These are phyloP conservation scores for Tetraneura akinire DNA, from an alignment of 1,140 invertebrate species.

Conservation along the genomic window DNA sequence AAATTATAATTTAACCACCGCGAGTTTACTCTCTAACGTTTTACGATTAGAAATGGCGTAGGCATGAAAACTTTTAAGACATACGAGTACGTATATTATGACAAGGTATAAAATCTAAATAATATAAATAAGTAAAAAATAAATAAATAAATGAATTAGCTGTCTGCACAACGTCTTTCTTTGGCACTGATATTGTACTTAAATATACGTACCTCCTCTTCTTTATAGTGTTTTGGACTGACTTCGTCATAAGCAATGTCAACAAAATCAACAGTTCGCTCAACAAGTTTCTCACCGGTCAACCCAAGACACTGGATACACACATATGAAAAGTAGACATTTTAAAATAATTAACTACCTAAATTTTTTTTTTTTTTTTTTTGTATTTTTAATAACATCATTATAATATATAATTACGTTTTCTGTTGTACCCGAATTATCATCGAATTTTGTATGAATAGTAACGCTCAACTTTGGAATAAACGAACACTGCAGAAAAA, in stretches of 20 bases:
- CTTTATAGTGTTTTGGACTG: constrained; percentile 83
- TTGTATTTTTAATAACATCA: background rate
- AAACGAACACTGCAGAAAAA: constrained; percentile 81
- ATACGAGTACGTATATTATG: background rate
- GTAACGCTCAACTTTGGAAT: constrained; percentile 84
- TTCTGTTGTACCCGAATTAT: constrained; percentile 84
- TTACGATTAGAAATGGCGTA: no score
- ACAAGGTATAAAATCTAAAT: no score
- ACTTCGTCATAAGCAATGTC: constrained; percentile 90
- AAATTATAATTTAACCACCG: no score
- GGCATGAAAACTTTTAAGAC: no score
- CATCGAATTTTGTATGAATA: constrained; percentile 87
- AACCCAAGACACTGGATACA: constrained; percentile 71
- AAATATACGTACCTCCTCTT: constrained; percentile 67
- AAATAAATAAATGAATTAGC: no score
- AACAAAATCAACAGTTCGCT: constrained; percentile 75
- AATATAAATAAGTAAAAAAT: no score
- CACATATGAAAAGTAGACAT: no score
- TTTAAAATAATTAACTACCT: no score
- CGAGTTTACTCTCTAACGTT: no score
- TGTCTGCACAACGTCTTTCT: no score
- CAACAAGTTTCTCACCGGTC: constrained; percentile 71
- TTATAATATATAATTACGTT: constrained; percentile 70
- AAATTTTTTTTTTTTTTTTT: no score
- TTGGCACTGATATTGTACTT: no score